Evolutionary conservation across 2,797 vertebrate genomes (phyloP).

Genomic region (Numenius phaeopus): DNA sequence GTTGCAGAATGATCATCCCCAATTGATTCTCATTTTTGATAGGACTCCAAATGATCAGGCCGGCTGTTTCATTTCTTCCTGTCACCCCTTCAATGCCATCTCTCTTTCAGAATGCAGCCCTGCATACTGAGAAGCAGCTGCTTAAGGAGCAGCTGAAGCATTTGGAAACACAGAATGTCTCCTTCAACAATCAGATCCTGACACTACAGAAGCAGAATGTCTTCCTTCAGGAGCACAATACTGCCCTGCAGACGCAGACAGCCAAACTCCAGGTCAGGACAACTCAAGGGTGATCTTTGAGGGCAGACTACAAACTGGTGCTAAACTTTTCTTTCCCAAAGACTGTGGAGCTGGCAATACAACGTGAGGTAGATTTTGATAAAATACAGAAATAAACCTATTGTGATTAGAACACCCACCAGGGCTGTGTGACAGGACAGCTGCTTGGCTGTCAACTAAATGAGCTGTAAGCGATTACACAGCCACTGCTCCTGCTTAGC

Average conservation of each 20-base stretch:
- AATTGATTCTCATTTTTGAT: neutral
- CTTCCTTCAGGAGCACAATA: constrained; percentile 93
- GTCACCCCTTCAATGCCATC: neutral
- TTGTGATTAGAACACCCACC: neutral
- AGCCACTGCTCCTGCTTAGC: neutral
- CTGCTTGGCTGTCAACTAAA: constrained; percentile 38
- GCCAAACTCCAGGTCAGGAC: constrained; percentile 91
- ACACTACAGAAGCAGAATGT: constrained; percentile 89
- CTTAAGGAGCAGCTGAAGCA: constrained; percentile 92
- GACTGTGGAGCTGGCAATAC: neutral
- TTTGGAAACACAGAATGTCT: constrained; percentile 89
- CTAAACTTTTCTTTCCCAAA: neutral
- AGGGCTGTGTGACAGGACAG: neutral
- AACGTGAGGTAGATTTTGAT: neutral
- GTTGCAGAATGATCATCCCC: neutral
- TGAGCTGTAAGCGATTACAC: constrained; percentile 50
- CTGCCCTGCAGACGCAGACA: constrained; percentile 89
- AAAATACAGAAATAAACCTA: neutral
- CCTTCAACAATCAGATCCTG: constrained; percentile 89
- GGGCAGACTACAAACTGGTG: neutral
- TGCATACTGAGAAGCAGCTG: constrained; percentile 90
- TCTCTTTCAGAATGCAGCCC: constrained; percentile 87
- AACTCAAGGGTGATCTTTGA: neutral
- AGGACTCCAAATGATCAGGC: neutral
- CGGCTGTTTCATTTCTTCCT: neutral